Evolutionary conservation across 53 echinoderm and acorn worm genomes (phyloP), one percentile per base, ranked within the genome.

Genomic region (Holothuria leucospilota): DNA sequence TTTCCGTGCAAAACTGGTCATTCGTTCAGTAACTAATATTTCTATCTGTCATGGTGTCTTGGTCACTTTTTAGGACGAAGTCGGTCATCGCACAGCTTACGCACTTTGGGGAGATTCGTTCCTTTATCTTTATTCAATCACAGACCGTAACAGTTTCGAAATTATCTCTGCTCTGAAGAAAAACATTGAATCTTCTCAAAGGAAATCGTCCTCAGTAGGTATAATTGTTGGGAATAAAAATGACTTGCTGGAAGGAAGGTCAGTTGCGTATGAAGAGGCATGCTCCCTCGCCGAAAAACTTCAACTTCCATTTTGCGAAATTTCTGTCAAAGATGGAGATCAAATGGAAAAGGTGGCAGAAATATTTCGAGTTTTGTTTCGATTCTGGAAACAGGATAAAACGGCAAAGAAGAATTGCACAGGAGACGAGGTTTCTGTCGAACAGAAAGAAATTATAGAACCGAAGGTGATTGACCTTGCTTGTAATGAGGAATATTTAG

Each of bases 101-200:
- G 92, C 96, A 0, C 86, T 89, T 16, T 95, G 96, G 96, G 96
- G 93, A 14, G 96, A 95, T 20, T 90, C 96, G 2, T 95, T 95
- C 42, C 63, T 95, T 20, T 95, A 93, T 59, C 89, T 95, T 39
- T 95, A 95, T 74, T 93, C 96, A 2, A 87, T 95, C 20, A 80
- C 89, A 12, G 96, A 95, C 59, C 84, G 89, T 21, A 66, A 77
- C 38, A 95, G 96, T 80, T 95, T 95, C 83, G 93, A 93, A 28
- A 80, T 87, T 20, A 89, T 95, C 26, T 68, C 86, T 24, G 63
- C 81, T 29, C 86, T 91, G 51, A 89, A 89, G 56, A 72, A 86
- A 68, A 75, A 84, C 61, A 85, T 95, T 38, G 89, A 91, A 28
- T 84, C 93, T 61, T 84, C 88, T 38, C 92, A 88, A 8, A 82